phyloP scores from a whole-genome alignment of 2,888 invertebrate species.

The Tenthredo mesomela region DNA sequence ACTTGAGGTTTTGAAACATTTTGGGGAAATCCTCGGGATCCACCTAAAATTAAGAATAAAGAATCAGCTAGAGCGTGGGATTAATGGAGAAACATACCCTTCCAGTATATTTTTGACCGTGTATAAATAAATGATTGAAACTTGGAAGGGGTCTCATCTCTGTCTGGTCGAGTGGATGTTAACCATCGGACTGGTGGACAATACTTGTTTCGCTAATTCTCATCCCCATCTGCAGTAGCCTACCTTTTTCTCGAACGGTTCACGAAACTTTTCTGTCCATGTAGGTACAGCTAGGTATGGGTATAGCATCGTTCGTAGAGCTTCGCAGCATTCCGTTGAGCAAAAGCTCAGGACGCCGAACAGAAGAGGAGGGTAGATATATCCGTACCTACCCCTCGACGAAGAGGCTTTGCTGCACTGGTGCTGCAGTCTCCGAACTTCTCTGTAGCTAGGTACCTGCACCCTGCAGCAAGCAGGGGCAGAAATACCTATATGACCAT shows the following conservation, averaged over 20 bases:
- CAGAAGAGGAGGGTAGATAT: constrained; percentile 34
- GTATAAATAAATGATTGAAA: not conserved
- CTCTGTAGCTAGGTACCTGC: not conserved
- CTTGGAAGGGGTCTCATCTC: not conserved
- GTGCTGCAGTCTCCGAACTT: constrained; percentile 36
- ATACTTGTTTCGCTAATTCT: constrained; percentile 34
- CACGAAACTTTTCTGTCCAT: not conserved
- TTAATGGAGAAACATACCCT: too few relatives aligned
- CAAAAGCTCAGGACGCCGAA: constrained; percentile 1
- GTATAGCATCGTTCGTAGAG: constrained; percentile 25
- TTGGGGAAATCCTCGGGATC: too few relatives aligned
- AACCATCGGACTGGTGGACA: not conserved
- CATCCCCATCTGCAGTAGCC: not conserved
- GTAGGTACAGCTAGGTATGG: not conserved
- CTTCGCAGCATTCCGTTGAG: constrained; percentile 24
- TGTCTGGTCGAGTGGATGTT: not conserved
- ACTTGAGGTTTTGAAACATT: too few relatives aligned
- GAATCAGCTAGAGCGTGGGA: too few relatives aligned
- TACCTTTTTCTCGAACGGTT: constrained; percentile 8
- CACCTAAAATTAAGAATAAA: too few relatives aligned
- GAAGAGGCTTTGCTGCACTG: constrained; percentile 22
- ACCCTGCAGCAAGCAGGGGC: not conserved
- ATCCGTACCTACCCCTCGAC: constrained; percentile 6
- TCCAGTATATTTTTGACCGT: not conserved
- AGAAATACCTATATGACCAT: not conserved